Conservation (phyloP, 2,888 invertebrate species). For the Leptinotarsa juncta region DNA sequence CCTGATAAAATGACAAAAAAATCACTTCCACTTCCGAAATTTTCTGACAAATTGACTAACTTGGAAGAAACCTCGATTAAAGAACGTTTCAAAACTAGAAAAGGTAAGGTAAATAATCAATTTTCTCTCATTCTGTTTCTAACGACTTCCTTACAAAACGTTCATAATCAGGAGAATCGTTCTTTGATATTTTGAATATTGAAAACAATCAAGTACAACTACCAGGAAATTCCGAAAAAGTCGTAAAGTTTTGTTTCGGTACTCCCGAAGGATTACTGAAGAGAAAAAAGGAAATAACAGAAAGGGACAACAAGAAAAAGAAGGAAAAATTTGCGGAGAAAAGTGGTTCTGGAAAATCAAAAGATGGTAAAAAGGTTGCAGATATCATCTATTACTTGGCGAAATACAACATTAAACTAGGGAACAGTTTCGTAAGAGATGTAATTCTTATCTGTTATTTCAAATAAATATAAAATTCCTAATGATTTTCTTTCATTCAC, state of each 20-base stretch:
- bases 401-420: conserved; percentile 47
- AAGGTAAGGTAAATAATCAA: background rate
- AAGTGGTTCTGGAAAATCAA: conserved; percentile 24
- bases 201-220: conserved; percentile 34
- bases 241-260: conserved; percentile 45
- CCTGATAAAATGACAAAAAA: conserved; percentile 19
- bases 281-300: conserved; percentile 31
- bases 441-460: conserved; percentile 45
- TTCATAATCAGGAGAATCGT: conserved; percentile 35
- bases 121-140: conserved; percentile 13
- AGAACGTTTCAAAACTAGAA: background rate
- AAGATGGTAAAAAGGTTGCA: conserved; percentile 27
- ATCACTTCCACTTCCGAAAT: conserved; percentile 18
- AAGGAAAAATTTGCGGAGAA: conserved; percentile 23
- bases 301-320: conserved; percentile 27
- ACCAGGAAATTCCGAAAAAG: conserved; percentile 31
- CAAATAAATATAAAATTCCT: conserved; percentile 43
- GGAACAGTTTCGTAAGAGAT: conserved; percentile 44
- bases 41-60: conserved; percentile 39
- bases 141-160: background rate
- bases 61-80: conserved; percentile 30
- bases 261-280: conserved; percentile 37
- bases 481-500: background rate
- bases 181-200: conserved; percentile 39
- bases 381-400: conserved; percentile 43